Base-by-base conservation (phyloP, 1,140 invertebrate genomes). In the Rhagoletis pomonella region DNA sequence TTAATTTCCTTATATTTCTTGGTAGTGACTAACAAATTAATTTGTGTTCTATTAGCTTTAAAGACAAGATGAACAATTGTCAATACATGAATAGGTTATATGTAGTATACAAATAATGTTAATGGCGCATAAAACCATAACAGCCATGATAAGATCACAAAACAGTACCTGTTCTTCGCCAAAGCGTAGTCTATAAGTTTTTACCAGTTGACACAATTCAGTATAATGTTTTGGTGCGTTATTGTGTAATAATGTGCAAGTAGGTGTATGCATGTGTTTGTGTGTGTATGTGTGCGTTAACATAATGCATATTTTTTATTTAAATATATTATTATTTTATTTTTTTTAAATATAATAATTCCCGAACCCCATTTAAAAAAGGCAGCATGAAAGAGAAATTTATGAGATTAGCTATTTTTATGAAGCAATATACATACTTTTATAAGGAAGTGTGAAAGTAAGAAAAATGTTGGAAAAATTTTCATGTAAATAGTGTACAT, bases 161-260 rank as follows among this genome's bases (percentile, higher is more conserved):
- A 94, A 95, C 94, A 95, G 94, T 96, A 96, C 95, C 95, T 96
- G 95, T 91, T 91, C 91, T 87, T 92, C 91, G 94, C 95, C 95
- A 93, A 95, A 95, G 94, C 95, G 95, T 93, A 95, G 95, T 94
- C 95, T 96, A 93, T 91, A 77, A 29, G 59, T 87, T 85, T 84
- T 73, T 65, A 62, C 65, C 50, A 19, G 62, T 55, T 29, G 73
- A 42, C 4, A 58, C 44, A 6, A 58, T 55, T 19, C 29, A 67
- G 29, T 29, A 14, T 1, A 14, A 17, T 4, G 7, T 62, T 62
- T 62, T 9, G 7, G n/a, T 62, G n/a, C 17, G 60, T 9, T 4
- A 62, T 9, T 4, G 60, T 62, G 60, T n/a, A 14, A 62, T 7
- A 62, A 62, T 62, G 60, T 62, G 60, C 55, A 7, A 58, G 17